Conservation (phyloP, 2,888 invertebrate species). For the Lutraria lutraria region DNA sequence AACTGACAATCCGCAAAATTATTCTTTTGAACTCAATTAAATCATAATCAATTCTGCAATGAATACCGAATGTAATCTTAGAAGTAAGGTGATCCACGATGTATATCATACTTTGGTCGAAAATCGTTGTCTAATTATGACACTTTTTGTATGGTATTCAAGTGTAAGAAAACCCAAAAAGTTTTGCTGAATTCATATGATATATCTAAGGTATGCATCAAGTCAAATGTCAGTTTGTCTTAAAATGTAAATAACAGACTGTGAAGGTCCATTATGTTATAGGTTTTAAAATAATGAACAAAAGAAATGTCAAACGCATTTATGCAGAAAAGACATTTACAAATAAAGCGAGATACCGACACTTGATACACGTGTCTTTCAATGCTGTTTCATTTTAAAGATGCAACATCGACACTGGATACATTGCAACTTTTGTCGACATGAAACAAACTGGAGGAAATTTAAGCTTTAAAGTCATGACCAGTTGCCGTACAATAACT, state of each 20-base stretch:
- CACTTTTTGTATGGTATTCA: not conserved
- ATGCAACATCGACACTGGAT: constrained; percentile 1
- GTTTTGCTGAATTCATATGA: not conserved
- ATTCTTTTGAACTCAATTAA: constrained; percentile 17
- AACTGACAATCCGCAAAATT: not conserved
- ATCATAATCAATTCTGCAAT: constrained; percentile 29
- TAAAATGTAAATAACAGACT: not conserved
- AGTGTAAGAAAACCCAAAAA: not conserved
- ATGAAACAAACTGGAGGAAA: not conserved
- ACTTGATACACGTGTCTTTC: not conserved
- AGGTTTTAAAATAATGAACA: not conserved
- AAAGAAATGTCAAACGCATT: not conserved
- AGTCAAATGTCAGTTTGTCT: not conserved
- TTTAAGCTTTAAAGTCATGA: constrained; percentile 9
- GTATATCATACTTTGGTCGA: constrained; percentile 30
- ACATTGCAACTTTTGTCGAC: constrained; percentile 17
- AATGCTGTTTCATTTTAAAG: constrained; percentile 1
- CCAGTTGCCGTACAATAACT: not conserved
- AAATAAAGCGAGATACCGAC: not conserved
- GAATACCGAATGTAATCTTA: not conserved
- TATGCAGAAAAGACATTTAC: constrained; percentile 4
- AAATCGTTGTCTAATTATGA: constrained; percentile 28
- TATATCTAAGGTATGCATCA: not conserved
- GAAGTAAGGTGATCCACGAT: constrained; percentile 5
- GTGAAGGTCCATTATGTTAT: not conserved